Evolutionary conservation across 2,797 vertebrate species (phyloP).

Genomic region (Phalanger gymnotis): DNA sequence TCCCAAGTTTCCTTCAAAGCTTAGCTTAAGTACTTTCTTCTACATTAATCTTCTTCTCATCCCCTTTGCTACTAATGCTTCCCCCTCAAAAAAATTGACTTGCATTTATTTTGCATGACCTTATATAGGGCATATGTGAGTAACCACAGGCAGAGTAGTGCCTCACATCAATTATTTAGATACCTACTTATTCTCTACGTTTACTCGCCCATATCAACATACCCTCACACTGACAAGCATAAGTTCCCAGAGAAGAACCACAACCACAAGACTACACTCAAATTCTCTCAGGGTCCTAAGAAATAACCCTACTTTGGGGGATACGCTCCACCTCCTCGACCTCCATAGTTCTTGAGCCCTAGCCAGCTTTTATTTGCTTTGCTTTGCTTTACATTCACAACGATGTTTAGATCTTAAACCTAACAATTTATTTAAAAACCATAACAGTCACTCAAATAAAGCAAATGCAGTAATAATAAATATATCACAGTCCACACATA

Average conservation of each 20-base stretch:
- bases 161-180: background rate
- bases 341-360: background rate
- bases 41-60: background rate
- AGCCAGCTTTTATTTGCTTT: background rate
- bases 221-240: background rate
- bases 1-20: background rate
- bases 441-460: background rate
- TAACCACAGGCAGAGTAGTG: background rate
- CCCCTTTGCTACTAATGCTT: background rate
- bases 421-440: background rate
- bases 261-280: background rate
- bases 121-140: background rate
- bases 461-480: background rate
- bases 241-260: background rate
- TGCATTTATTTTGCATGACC: background rate
- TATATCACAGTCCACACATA: background rate
- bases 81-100: background rate
- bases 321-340: background rate
- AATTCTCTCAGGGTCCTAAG: background rate
- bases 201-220: background rate
- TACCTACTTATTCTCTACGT: background rate
- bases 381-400: background rate
- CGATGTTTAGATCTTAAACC: background rate
- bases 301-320: background rate
- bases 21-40: background rate